Conservation (phyloP, 2,113 vertebrate genomes). For the Rhinolophus sinicus region DNA sequence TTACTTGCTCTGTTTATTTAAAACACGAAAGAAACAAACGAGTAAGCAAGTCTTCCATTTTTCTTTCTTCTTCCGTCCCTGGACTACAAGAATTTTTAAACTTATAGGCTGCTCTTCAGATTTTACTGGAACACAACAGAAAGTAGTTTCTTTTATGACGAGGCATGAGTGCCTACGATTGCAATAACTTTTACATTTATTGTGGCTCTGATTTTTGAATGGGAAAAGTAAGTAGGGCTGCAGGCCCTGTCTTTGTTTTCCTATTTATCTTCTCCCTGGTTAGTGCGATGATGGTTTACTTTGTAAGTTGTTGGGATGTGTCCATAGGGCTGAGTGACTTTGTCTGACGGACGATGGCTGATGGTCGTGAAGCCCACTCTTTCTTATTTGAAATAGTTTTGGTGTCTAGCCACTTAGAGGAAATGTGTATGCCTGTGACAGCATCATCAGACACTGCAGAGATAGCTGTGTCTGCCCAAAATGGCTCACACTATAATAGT, state of each 20-base stretch:
- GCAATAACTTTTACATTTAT: background rate
- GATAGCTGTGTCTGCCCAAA: conserved; percentile 55
- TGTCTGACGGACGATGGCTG: background rate
- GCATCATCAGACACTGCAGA: conserved; percentile 61
- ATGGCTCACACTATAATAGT: background rate
- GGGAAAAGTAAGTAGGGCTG: too few relatives aligned
- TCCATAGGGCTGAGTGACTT: background rate
- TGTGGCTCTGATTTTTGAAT: background rate
- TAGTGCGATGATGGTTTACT: background rate
- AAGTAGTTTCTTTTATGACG: background rate
- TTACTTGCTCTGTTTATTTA: background rate
- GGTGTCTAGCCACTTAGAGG: conserved; percentile 20
- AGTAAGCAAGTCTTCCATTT: background rate
- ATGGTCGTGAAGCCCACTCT: rapidly evolving
- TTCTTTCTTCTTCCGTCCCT: background rate
- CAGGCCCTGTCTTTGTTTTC: background rate
- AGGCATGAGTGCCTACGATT: rapidly evolving
- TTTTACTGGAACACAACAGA: background rate
- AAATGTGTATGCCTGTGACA: conserved; percentile 5
- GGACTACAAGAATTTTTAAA: background rate
- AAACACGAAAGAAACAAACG: background rate
- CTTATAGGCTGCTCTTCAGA: background rate
- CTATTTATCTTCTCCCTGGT: background rate
- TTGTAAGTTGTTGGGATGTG: background rate
- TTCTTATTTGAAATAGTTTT: conserved; percentile 12